These are phyloP conservation scores for Phymatocera aterrima DNA, from an alignment of 2,888 invertebrate species.

Conservation along the genomic window DNA sequence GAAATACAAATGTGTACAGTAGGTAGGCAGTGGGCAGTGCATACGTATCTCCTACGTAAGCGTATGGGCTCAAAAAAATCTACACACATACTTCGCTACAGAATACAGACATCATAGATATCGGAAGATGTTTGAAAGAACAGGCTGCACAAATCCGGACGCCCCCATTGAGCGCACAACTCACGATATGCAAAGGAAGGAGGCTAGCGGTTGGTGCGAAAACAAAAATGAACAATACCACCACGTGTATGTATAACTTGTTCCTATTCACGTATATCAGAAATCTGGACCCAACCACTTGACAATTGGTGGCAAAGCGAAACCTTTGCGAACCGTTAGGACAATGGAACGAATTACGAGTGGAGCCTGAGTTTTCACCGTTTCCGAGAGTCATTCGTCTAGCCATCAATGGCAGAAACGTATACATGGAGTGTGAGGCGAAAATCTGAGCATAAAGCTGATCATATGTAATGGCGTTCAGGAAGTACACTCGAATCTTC, in stretches of 20 bases:
- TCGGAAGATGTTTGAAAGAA: neutral
- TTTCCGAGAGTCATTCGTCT: constrained; percentile 19
- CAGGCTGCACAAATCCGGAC: neutral
- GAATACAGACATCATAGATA: neutral
- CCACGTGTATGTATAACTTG: neutral
- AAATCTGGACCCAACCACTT: neutral
- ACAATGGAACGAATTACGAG: neutral
- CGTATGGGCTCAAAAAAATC: too few relatives aligned
- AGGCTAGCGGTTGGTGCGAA: constrained; percentile 40
- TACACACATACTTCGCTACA: neutral
- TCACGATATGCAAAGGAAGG: neutral
- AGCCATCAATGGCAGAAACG: neutral
- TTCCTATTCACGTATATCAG: neutral
- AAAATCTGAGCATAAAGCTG: neutral
- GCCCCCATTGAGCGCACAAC: neutral
- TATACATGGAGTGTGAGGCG: neutral
- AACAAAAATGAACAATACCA: constrained; percentile 26
- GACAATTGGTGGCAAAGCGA: too few relatives aligned
- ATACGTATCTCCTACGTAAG: too few relatives aligned
- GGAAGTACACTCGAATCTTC: neutral
- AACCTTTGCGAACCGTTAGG: neutral
- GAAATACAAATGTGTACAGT: neutral
- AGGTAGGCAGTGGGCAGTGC: too few relatives aligned
- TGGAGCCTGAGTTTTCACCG: neutral
- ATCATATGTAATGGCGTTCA: neutral